phyloP scores from a whole-genome alignment of 2,797 vertebrate genomes.

The Artibeus lituratus region DNA sequence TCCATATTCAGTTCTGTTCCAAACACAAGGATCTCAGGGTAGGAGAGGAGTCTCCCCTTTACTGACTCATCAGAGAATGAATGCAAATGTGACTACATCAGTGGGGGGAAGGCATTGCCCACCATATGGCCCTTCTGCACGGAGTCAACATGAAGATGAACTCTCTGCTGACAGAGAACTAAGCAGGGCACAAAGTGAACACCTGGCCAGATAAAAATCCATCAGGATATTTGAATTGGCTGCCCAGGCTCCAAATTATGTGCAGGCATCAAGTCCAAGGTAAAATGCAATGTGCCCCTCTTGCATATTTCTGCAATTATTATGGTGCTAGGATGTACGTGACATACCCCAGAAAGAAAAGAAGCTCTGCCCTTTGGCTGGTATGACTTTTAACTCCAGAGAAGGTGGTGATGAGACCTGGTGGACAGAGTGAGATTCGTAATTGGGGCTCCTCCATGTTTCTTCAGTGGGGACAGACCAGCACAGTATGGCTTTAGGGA shows the following conservation, averaged over 20 bases:
- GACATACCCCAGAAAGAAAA: background rate
- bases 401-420: background rate
- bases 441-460: background rate
- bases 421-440: background rate
- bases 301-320: conserved; percentile 73
- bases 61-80: conserved; percentile 15
- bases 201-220: conserved; percentile 82
- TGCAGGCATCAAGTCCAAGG: conserved; percentile 67
- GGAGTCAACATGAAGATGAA: conserved; percentile 37
- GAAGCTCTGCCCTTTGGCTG: background rate
- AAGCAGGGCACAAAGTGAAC: conserved; percentile 70
- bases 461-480: background rate
- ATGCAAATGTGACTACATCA: background rate
- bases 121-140: conserved; percentile 54
- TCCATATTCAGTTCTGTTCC: background rate
- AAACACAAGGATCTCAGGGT: background rate
- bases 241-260: conserved; percentile 73
- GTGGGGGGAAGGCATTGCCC: conserved; percentile 24
- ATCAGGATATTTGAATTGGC: conserved; percentile 71
- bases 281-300: conserved; percentile 76
- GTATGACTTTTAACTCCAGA: background rate
- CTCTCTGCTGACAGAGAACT: conserved; percentile 65
- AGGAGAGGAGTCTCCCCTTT: conserved; percentile 17
- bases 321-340: conserved; percentile 43
- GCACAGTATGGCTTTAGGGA: background rate